Conservation (phyloP, 1,140 invertebrate genomes). For the Copidosoma floridanum region DNA sequence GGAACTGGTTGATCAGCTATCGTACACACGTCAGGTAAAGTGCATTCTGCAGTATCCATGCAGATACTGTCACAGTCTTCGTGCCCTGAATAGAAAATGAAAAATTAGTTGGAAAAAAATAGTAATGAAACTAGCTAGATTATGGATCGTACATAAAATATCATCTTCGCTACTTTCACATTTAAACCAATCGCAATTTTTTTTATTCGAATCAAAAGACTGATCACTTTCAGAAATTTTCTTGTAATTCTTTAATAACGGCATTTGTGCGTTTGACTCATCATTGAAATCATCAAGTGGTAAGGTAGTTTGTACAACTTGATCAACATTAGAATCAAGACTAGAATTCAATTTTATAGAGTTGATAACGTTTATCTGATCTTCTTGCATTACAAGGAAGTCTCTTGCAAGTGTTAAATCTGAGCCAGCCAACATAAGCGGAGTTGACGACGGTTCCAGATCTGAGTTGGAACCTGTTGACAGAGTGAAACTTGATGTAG, state of each 20-base stretch:
- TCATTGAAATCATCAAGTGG: conserved; percentile 24
- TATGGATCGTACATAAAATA: conserved; percentile 18
- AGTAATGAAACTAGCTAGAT: not conserved
- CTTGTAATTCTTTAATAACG: conserved; percentile 15
- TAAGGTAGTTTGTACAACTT: conserved; percentile 17
- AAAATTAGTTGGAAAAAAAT: conserved; percentile 6
- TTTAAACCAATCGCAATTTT: conserved; percentile 19
- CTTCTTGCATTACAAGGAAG: conserved; percentile 53
- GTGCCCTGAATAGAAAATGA: conserved; percentile 42
- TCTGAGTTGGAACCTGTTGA: conserved; percentile 41
- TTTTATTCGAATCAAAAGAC: conserved; percentile 11
- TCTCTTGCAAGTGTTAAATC: conserved; percentile 51
- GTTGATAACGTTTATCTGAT: conserved; percentile 51
- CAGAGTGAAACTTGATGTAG: too few relatives aligned
- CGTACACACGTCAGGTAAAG: conserved; percentile 57
- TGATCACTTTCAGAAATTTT: conserved; percentile 5
- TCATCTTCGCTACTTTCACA: conserved; percentile 16
- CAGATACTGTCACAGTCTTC: conserved; percentile 59
- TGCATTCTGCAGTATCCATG: conserved; percentile 54
- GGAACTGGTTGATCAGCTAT: conserved; percentile 73
- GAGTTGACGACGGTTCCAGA: conserved; percentile 43
- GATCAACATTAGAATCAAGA: conserved; percentile 8
- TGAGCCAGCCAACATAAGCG: conserved; percentile 47
- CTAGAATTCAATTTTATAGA: conserved; percentile 37
- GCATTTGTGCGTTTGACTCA: conserved; percentile 19